A percentile compares a stretch with the other conserved stretches of the same genome.
Evolutionary conservation across 2,888 invertebrate species (phyloP).

Genomic region (Drosophila setosimentum): DNA sequence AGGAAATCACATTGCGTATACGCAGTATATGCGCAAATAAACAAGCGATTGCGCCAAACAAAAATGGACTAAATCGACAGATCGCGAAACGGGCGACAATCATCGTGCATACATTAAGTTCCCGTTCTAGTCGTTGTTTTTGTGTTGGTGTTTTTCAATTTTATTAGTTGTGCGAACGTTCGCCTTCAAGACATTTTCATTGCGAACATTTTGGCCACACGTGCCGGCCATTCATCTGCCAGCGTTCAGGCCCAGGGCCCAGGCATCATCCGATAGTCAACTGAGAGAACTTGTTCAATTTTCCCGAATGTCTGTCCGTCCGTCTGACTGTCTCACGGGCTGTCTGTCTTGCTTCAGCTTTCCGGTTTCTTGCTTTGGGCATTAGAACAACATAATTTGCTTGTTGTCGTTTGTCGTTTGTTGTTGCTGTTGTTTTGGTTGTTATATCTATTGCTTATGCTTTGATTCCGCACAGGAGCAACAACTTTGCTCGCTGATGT

Average conservation of each 20-base stretch:
- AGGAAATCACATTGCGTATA: constrained; percentile 76
- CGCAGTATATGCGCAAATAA: constrained; percentile 67
- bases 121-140: constrained; percentile 16
- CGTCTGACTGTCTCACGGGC: constrained; percentile 15
- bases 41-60: constrained; percentile 54
- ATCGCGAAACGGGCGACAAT: constrained; percentile 72
- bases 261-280: constrained; percentile 25
- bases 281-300: constrained; percentile 44
- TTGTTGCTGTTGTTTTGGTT: constrained; percentile 34
- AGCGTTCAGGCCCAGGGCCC: constrained; percentile 22
- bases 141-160: constrained; percentile 53
- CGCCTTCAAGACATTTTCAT: constrained; percentile 55
- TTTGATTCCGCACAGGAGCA: constrained; percentile 35
- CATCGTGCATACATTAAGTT: constrained; percentile 46
- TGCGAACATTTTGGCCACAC: constrained; percentile 76
- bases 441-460: constrained; percentile 26
- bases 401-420: constrained; percentile 41
- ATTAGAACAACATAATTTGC: constrained; percentile 71
- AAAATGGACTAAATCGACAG: constrained; percentile 72
- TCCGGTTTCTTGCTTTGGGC: constrained; percentile 41
- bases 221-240: constrained; percentile 75
- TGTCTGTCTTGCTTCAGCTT: constrained; percentile 33
- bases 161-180: constrained; percentile 68
- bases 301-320: constrained; percentile 20
- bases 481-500: background rate